Percentiles rank a stretch among this genome's conserved stretches.
Conservation (phyloP, 2,113 vertebrate genomes). For the Pangasianodon gigas region DNA sequence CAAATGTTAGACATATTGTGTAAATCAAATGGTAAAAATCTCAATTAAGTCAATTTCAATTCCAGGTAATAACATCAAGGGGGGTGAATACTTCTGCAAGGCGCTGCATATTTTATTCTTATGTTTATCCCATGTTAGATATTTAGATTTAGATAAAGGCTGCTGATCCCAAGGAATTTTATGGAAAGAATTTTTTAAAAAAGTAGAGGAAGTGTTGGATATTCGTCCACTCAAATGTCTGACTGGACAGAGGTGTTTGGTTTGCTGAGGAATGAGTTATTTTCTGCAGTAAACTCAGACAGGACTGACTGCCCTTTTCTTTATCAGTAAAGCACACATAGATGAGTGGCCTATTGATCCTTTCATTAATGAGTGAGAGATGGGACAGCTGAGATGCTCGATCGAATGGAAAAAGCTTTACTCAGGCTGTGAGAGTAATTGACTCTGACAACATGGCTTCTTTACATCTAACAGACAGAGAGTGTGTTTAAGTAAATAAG, state of each 20-base stretch:
- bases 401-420: constrained; percentile 18
- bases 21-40: neutral
- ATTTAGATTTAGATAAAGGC: neutral
- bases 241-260: neutral
- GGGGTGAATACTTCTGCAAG: neutral
- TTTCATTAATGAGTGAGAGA: constrained; percentile 32
- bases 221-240: neutral
- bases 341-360: constrained; percentile 16
- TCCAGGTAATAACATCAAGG: neutral
- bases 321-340: constrained; percentile 6
- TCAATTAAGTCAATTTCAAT: neutral
- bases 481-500: neutral
- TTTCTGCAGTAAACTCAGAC: constrained; percentile 1
- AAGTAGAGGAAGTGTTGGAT: neutral
- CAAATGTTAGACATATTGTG: neutral
- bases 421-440: neutral
- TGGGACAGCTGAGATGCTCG: constrained; percentile 3
- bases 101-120: neutral
- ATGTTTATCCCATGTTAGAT: neutral
- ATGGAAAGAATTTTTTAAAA: neutral
- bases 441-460: constrained; percentile 4
- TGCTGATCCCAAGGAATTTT: neutral
- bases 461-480: neutral
- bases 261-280: constrained; percentile 4
- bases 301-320: neutral